phyloP scores from a whole-genome alignment of 2,113 vertebrate species.

The Otocyon megalotis region DNA sequence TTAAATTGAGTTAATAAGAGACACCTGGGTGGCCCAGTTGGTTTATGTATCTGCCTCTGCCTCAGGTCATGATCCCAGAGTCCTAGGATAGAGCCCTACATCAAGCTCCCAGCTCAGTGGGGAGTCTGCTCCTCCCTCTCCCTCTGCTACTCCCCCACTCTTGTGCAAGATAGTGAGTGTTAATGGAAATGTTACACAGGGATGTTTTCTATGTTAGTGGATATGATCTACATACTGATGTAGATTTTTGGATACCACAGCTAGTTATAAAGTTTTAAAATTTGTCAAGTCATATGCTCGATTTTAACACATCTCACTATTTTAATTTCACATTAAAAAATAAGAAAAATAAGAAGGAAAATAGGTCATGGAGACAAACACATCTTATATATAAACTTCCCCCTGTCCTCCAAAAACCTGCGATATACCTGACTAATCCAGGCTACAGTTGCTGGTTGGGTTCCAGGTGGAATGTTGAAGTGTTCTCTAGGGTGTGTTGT shows the following conservation, averaged over 20 bases:
- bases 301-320: background rate
- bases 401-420: background rate
- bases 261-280: background rate
- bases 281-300: background rate
- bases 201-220: background rate
- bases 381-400: background rate
- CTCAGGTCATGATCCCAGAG: too few relatives aligned
- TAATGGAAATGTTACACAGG: background rate
- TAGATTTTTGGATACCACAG: background rate
- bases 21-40: too few relatives aligned
- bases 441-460: background rate
- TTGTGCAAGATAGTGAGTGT: background rate
- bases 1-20: conserved; percentile 16
- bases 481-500: background rate
- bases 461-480: background rate
- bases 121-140: too few relatives aligned
- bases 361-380: background rate
- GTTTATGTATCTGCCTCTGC: too few relatives aligned
- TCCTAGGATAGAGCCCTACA: too few relatives aligned
- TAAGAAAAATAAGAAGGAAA: background rate
- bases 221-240: background rate
- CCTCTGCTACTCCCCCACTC: too few relatives aligned
- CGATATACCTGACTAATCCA: background rate
- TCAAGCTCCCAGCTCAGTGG: too few relatives aligned
- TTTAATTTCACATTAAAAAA: background rate